phyloP scores from a whole-genome alignment of 2,888 invertebrate genomes.

The Plutella xylostella region DNA sequence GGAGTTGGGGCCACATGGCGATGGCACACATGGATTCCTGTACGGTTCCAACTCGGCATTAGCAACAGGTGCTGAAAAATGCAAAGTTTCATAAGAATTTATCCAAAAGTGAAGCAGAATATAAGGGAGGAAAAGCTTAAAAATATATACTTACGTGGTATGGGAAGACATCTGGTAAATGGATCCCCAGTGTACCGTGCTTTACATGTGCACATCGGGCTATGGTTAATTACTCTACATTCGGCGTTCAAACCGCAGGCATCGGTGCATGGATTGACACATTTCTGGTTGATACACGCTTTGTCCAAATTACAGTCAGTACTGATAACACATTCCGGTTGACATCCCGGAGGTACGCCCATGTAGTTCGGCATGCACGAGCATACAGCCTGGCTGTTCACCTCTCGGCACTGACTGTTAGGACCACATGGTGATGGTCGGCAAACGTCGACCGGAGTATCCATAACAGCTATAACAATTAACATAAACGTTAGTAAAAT shows the following conservation, averaged over 20 bases:
- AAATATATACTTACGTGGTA: conserved; percentile 53
- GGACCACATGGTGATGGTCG: conserved; percentile 80
- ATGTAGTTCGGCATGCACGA: conserved; percentile 78
- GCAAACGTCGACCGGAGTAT: conserved; percentile 66
- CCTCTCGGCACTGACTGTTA: conserved; percentile 80
- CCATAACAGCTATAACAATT: conserved; percentile 31
- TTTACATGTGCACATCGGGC: conserved; percentile 81
- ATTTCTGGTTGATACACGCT: conserved; percentile 83
- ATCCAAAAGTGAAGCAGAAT: neutral
- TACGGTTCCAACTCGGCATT: conserved; percentile 59
- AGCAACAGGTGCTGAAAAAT: conserved; percentile 50
- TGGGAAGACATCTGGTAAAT: conserved; percentile 68
- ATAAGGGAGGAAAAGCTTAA: neutral
- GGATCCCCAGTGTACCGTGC: conserved; percentile 76
- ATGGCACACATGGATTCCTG: conserved; percentile 68
- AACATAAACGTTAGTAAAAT: neutral
- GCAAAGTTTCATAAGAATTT: conserved; percentile 9
- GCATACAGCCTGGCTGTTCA: conserved; percentile 80
- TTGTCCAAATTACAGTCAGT: conserved; percentile 79
- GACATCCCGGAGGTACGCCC: conserved; percentile 80
- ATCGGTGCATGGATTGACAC: conserved; percentile 79
- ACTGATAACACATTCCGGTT: conserved; percentile 82
- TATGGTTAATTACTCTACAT: conserved; percentile 83
- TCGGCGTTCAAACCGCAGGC: conserved; percentile 76
- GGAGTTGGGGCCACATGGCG: conserved; percentile 80